These are phyloP conservation scores for Noctua janthe DNA, from an alignment of 2,888 invertebrate genomes.

Conservation along the genomic window DNA sequence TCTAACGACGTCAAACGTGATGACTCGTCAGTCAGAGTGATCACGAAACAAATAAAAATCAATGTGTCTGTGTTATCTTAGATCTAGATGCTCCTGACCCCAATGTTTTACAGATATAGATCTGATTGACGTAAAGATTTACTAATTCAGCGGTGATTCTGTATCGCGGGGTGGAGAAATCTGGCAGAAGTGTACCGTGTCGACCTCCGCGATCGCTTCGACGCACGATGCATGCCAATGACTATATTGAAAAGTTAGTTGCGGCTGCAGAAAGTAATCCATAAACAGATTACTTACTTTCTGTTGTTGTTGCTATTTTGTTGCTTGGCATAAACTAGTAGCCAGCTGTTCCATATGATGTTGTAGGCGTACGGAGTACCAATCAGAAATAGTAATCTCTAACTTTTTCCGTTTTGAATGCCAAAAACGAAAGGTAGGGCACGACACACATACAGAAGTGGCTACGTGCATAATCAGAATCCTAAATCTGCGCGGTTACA, in stretches of 20 bases:
- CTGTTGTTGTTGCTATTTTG: constrained; percentile 42
- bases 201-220: constrained; percentile 64
- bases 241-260: constrained; percentile 50
- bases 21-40: constrained; percentile 84
- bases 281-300: constrained; percentile 36
- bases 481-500: constrained; percentile 59
- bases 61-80: constrained; percentile 79
- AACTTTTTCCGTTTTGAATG: constrained; percentile 31
- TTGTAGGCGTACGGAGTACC: neutral
- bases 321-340: constrained; percentile 36
- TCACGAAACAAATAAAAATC: constrained; percentile 84
- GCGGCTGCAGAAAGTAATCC: constrained; percentile 55
- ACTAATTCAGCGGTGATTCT: constrained; percentile 74
- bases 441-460: constrained; percentile 43
- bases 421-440: constrained; percentile 40
- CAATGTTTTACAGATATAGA: constrained; percentile 77
- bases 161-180: constrained; percentile 70
- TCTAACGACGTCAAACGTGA: constrained; percentile 75
- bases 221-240: constrained; percentile 69
- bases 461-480: constrained; percentile 65
- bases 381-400: constrained; percentile 14
- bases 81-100: constrained; percentile 83
- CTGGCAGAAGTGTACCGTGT: constrained; percentile 67
- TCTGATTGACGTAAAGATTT: constrained; percentile 86
- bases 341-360: constrained; percentile 3